Base-by-base conservation (phyloP, 1,140 invertebrate species). In the Drosophila tristis region DNA sequence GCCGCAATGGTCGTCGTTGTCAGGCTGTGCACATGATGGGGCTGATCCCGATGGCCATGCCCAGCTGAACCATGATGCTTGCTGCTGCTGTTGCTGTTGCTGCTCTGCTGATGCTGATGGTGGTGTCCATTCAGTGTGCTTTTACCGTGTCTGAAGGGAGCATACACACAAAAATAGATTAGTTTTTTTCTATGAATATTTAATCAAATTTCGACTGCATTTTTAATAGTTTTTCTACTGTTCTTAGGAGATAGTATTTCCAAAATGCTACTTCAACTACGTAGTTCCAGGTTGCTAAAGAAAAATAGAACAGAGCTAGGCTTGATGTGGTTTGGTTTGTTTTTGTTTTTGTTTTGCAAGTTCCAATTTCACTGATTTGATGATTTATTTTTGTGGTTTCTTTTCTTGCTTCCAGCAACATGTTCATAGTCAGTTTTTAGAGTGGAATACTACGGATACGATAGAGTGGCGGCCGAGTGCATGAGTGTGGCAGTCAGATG, bases 341-440 rank as follows among this genome's bases (percentile, higher is more conserved):
- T 48, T 64, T 54, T 47, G 29, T 51, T 61, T 43, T 77, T 49
- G 67, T 45, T 70, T 20, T 20, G 20, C 79, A 43, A 48, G 56
- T 60, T 78, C 80, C 85, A 89, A 90, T 90, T 80, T 77, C 68
- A 70, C 80, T 80, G 26, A 7, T 29, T 90, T 79, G 23, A 25
- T 25, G 77, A 80, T 60, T 53, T 70, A 50, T 55, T 60, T 56
- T 62, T 53, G 54, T 54, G 26, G 63, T 50, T 47, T 50, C 64
- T 60, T 66, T 62, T 67, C 62, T 55, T 62, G 78, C 76, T 74
- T 74, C 50, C 84, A 84, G 89, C 89, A 85, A 89, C 89, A 90
- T 90, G 89, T 90, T 90, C 89, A 90, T 90, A 90, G 89, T 85
- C 89, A 84, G 89, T 84, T 67, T 86, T 72, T 78, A 84, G 72